A percentile compares a stretch with the other conserved stretches of the same genome.
Evolutionary conservation across 2,888 invertebrate genomes (phyloP).

Genomic region (Hybos culiciformis): DNA sequence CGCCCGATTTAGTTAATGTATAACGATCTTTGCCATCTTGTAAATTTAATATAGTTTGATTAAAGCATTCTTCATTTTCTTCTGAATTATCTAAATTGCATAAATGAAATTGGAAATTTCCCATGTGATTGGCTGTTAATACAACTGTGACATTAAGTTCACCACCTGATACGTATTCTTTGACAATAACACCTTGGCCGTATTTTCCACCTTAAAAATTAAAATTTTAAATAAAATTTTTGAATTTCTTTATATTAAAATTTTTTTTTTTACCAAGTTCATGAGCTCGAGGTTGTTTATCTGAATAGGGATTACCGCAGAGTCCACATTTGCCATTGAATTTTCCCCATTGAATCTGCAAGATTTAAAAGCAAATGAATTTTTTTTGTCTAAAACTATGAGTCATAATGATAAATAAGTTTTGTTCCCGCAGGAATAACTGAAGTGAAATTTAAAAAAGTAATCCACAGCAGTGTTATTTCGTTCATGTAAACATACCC

Average conservation of each 20-base stretch:
- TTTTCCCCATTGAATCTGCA: conserved; percentile 31
- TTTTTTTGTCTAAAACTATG: background rate
- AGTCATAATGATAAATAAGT: no score
- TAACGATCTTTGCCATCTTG: conserved; percentile 16
- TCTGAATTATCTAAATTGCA: conserved; percentile 35
- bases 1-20: conserved; percentile 8
- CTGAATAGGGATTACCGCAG: conserved; percentile 40
- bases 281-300: conserved; percentile 36
- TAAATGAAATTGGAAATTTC: conserved; percentile 38
- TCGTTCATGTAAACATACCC: background rate
- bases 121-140: conserved; percentile 38
- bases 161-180: conserved; percentile 27
- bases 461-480: no score
- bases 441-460: no score
- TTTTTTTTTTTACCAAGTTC: no score
- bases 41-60: conserved; percentile 23
- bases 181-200: conserved; percentile 37
- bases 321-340: conserved; percentile 40
- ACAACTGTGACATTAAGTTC: conserved; percentile 17
- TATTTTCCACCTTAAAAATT: conserved; percentile 41
- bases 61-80: conserved; percentile 39
- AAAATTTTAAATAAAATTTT: no score
- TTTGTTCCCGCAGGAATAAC: no score
- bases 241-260: no score
- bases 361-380: background rate